Evolutionary conservation across 2,797 vertebrate genomes (phyloP).

Genomic region (Malacoraja senta): DNA sequence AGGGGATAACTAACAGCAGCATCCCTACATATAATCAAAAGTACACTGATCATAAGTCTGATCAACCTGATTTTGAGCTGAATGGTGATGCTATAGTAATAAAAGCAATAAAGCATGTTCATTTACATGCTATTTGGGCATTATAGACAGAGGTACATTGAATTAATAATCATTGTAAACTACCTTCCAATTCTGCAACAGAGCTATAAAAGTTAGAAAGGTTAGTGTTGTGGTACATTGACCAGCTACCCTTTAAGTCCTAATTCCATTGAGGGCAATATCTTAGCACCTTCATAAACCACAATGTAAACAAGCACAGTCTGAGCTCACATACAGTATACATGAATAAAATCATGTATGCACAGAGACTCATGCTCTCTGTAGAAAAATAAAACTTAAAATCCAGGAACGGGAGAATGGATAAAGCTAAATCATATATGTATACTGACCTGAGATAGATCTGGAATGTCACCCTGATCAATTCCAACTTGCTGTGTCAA

Average conservation of each 20-base stretch:
- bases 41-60: neutral
- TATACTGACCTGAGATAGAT: conserved; percentile 94
- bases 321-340: conserved; percentile 24
- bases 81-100: neutral
- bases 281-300: neutral
- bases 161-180: neutral
- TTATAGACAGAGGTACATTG: neutral
- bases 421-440: conserved; percentile 64
- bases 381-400: conserved; percentile 26
- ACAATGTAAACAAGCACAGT: neutral
- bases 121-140: neutral
- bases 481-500: conserved; percentile 93
- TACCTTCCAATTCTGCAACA: neutral
- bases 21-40: neutral
- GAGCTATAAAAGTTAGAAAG: neutral
- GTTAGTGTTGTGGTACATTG: neutral
- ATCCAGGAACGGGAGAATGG: conserved; percentile 25
- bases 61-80: neutral
- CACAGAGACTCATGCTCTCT: conserved; percentile 37
- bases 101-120: neutral
- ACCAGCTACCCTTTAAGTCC: neutral
- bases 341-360: conserved; percentile 36
- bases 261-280: neutral
- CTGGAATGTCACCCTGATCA: conserved; percentile 89
- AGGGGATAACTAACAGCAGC: neutral